Evolutionary conservation across 2,888 invertebrate genomes (phyloP).

Genomic region (Hipparchia sbordonii): DNA sequence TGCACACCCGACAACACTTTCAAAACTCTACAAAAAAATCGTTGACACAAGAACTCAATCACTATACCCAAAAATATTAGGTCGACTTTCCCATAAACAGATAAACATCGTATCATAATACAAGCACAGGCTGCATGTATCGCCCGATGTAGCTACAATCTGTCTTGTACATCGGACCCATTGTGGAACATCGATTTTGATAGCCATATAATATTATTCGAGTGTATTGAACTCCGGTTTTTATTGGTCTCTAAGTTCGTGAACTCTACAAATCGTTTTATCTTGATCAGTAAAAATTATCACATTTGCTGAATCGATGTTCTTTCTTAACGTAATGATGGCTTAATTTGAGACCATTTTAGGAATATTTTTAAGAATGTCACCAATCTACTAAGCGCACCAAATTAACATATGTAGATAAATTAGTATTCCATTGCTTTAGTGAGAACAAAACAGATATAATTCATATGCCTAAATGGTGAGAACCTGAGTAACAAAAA

Average conservation of each 20-base stretch:
- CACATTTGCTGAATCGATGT: slow-evolving; percentile 38
- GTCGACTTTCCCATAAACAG: slow-evolving; percentile 24
- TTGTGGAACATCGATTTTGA: slow-evolving; percentile 46
- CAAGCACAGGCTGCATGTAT: slow-evolving; percentile 30
- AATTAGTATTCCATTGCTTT: slow-evolving; percentile 2
- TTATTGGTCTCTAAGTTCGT: slow-evolving; percentile 39
- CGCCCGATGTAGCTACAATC: slow-evolving; percentile 48
- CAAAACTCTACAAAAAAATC: slow-evolving; percentile 11
- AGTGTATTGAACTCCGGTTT: slow-evolving; percentile 45
- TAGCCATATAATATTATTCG: slow-evolving; percentile 45
- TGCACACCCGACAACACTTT: slow-evolving; percentile 23
- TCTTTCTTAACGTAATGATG: slow-evolving; percentile 27
- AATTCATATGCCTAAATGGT: too few relatives aligned
- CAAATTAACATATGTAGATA: neutral
- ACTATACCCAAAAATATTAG: slow-evolving; percentile 22
- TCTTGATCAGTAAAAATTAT: slow-evolving; percentile 35
- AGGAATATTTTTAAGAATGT: slow-evolving; percentile 19
- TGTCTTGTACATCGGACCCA: slow-evolving; percentile 49
- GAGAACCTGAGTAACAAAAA: neutral
- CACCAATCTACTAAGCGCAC: neutral
- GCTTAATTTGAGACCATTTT: slow-evolving; percentile 24
- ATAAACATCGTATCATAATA: slow-evolving; percentile 10
- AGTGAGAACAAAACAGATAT: neutral
- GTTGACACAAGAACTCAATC: slow-evolving; percentile 8
- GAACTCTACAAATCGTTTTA: slow-evolving; percentile 36